Conservation (phyloP, 1,140 invertebrate genomes). For the Formica exsecta region DNA sequence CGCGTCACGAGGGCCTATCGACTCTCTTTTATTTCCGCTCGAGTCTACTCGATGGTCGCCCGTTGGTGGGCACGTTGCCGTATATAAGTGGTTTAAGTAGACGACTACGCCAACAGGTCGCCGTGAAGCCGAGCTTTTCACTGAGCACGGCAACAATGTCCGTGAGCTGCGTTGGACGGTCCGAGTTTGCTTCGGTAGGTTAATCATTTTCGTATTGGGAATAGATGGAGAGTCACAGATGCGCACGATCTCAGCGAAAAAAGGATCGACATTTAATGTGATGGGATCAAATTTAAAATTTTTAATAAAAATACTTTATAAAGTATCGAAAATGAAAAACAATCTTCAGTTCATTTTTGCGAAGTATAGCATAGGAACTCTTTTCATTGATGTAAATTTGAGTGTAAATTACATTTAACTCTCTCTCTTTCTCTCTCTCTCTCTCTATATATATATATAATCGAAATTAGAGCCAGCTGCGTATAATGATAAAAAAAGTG, state of each 20-base stretch:
- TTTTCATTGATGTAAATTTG: background rate
- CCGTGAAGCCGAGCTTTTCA: conserved; percentile 35
- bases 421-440: too few relatives aligned
- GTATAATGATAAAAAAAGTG: background rate
- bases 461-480: too few relatives aligned
- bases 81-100: conserved; percentile 65
- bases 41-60: conserved; percentile 51
- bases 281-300: background rate
- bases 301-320: background rate
- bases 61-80: conserved; percentile 57
- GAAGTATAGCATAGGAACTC: too few relatives aligned
- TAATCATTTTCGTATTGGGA: conserved; percentile 52
- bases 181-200: conserved; percentile 33
- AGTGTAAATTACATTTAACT: background rate
- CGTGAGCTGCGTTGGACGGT: conserved; percentile 8
- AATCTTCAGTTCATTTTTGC: background rate
- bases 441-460: too few relatives aligned
- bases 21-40: conserved; percentile 61
- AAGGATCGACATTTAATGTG: background rate
- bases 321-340: background rate
- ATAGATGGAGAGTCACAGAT: conserved; percentile 18
- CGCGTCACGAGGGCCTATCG: conserved; percentile 61
- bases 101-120: conserved; percentile 61
- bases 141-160: conserved; percentile 44
- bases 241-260: background rate